Evolutionary conservation across 1,140 invertebrate species (phyloP).

Genomic region (Metopolophium dirhodum): DNA sequence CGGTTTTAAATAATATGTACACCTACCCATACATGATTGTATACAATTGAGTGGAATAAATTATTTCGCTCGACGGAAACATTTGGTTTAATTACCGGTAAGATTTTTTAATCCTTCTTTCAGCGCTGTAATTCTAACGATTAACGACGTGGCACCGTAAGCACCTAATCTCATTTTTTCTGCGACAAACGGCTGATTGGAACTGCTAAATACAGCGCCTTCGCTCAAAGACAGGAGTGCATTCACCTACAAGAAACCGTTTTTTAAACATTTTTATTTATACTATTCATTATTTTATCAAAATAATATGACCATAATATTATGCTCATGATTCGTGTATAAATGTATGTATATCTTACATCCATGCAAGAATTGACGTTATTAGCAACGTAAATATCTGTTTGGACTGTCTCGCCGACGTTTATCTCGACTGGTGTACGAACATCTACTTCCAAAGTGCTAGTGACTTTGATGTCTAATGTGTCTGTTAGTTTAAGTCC

Average conservation of each 20-base stretch:
- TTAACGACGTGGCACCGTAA: slow-evolving; percentile 70
- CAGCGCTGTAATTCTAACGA: slow-evolving; percentile 69
- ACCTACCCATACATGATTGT: not conserved
- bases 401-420: slow-evolving; percentile 70
- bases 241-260: slow-evolving; percentile 65
- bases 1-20: not conserved
- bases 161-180: slow-evolving; percentile 70
- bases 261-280: not conserved
- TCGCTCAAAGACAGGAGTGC: slow-evolving; percentile 69
- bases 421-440: slow-evolving; percentile 67
- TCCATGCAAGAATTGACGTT: slow-evolving; percentile 73
- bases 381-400: slow-evolving; percentile 72
- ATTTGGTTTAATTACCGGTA: slow-evolving; percentile 65
- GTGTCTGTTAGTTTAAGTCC: slow-evolving; percentile 68
- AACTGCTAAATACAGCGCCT: slow-evolving; percentile 70
- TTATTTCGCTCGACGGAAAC: not conserved
- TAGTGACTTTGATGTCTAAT: slow-evolving; percentile 67
- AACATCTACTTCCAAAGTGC: slow-evolving; percentile 69
- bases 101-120: slow-evolving; percentile 70
- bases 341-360: slow-evolving; percentile 65
- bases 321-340: not conserved
- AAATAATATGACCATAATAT: not conserved
- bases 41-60: not conserved
- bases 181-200: slow-evolving; percentile 69
- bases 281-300: not conserved